phyloP scores from a whole-genome alignment of 1,140 invertebrate genomes.

The Aethina tumida region DNA sequence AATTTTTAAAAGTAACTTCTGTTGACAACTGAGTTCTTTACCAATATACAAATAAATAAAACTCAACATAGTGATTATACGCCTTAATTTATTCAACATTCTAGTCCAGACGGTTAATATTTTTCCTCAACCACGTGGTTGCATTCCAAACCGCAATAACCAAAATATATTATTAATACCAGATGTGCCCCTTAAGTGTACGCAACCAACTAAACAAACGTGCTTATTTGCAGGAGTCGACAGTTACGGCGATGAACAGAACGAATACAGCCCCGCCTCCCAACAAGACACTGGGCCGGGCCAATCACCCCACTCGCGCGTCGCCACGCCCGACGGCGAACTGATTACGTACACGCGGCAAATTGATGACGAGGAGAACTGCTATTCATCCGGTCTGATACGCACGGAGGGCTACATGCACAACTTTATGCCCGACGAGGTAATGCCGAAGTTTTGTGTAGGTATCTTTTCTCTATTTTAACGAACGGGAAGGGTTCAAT shows the following conservation, averaged over 20 bases:
- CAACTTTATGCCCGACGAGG: conserved; percentile 27
- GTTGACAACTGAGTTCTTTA: no score
- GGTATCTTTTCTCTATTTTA: neutral
- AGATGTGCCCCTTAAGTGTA: conserved; percentile 7
- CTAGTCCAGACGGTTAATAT: no score
- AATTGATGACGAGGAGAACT: conserved; percentile 23
- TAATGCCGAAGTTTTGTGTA: conserved; percentile 14
- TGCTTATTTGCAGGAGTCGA: conserved; percentile 20
- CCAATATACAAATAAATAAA: no score
- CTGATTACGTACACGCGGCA: conserved; percentile 22
- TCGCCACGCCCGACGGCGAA: conserved; percentile 30
- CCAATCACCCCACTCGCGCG: conserved; percentile 30
- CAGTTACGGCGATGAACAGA: conserved; percentile 23
- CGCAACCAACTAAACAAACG: conserved; percentile 17
- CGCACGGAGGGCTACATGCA: conserved; percentile 23
- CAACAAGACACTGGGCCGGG: conserved; percentile 29
- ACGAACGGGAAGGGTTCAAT: neutral
- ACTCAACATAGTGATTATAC: no score
- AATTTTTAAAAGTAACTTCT: no score
- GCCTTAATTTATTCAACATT: no score
- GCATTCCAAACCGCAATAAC: no score
- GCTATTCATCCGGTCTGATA: conserved; percentile 20
- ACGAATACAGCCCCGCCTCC: conserved; percentile 34
- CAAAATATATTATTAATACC: no score
- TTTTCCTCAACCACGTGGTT: no score